Percentiles rank a stretch among this genome's conserved stretches.
Evolutionary conservation across 2,888 invertebrate genomes (phyloP).

Genomic region (Drosophila parthenogenetica): DNA sequence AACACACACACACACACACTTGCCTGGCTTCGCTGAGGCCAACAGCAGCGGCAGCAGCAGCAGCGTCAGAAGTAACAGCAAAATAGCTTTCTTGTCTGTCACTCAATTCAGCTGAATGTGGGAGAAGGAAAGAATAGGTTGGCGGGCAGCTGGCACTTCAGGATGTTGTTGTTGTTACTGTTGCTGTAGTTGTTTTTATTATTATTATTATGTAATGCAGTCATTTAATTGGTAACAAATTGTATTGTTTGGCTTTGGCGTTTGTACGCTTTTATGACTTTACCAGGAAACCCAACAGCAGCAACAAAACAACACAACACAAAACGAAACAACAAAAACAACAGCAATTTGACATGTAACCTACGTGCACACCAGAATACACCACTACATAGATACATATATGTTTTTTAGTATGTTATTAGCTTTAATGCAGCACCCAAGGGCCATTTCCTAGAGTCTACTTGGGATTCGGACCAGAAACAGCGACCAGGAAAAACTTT

Average conservation of each 20-base stretch:
- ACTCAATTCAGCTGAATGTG: slow-evolving; percentile 49
- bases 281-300: slow-evolving; percentile 66
- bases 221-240: slow-evolving; percentile 81
- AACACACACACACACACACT: slow-evolving; percentile 35
- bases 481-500: slow-evolving; percentile 53
- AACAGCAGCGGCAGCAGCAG: slow-evolving; percentile 40
- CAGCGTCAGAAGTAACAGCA: slow-evolving; percentile 14
- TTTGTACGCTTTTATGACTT: slow-evolving; percentile 74
- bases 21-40: slow-evolving; percentile 69
- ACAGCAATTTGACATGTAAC: slow-evolving; percentile 11
- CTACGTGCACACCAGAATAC: no score
- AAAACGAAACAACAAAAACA: slow-evolving; percentile 6
- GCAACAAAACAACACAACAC: slow-evolving; percentile 30
- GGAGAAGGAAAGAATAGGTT: not conserved
- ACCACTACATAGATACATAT: slow-evolving; percentile 37
- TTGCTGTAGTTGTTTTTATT: slow-evolving; percentile 49
- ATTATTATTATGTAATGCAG: slow-evolving; percentile 76
- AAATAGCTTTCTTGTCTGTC: slow-evolving; percentile 62
- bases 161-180: slow-evolving; percentile 39
- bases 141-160: slow-evolving; percentile 42
- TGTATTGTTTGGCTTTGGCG: slow-evolving; percentile 72
- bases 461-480: not conserved
- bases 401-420: slow-evolving; percentile 45
- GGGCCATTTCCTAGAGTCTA: slow-evolving; percentile 11
- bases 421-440: slow-evolving; percentile 43